A percentile compares a stretch with the other conserved stretches of the same genome.
Evolutionary conservation across 2,888 invertebrate species (phyloP).

Genomic region (Epirrhoe alternata): DNA sequence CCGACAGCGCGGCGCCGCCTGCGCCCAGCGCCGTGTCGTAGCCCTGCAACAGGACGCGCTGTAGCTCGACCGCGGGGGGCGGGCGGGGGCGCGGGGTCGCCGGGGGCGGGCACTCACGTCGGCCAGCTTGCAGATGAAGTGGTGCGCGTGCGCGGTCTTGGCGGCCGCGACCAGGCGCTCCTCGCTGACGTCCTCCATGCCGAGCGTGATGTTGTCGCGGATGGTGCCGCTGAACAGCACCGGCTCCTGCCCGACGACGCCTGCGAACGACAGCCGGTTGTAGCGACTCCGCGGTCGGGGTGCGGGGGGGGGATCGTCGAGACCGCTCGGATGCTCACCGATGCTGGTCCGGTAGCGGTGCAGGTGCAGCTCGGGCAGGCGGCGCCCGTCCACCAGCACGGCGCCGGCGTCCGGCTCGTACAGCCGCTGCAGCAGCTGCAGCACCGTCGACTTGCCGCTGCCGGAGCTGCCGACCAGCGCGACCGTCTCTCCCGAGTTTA

Average conservation of each 20-base stretch:
- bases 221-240: slow-evolving; percentile 93
- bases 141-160: slow-evolving; percentile 90
- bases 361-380: slow-evolving; percentile 87
- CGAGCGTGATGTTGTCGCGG: slow-evolving; percentile 88
- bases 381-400: slow-evolving; percentile 86
- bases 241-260: slow-evolving; percentile 96
- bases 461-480: slow-evolving; percentile 91
- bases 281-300: not conserved
- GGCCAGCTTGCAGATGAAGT: slow-evolving; percentile 89
- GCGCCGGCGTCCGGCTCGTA: slow-evolving; percentile 87
- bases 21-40: slow-evolving; percentile 92
- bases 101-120: slow-evolving; percentile 76
- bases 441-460: slow-evolving; percentile 92
- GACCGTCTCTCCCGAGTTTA: slow-evolving; percentile 88
- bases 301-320: not conserved
- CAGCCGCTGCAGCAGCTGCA: slow-evolving; percentile 90
- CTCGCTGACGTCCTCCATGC: slow-evolving; percentile 86
- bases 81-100: not conserved
- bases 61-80: not conserved
- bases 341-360: slow-evolving; percentile 71
- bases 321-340: slow-evolving; percentile 54
- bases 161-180: slow-evolving; percentile 89
- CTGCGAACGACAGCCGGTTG: slow-evolving; percentile 48
- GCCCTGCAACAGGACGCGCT: slow-evolving; percentile 71
- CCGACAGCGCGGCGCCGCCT: slow-evolving; percentile 90